Base-by-base conservation (phyloP, 1,140 invertebrate species). In the Diabrotica virgifera region DNA sequence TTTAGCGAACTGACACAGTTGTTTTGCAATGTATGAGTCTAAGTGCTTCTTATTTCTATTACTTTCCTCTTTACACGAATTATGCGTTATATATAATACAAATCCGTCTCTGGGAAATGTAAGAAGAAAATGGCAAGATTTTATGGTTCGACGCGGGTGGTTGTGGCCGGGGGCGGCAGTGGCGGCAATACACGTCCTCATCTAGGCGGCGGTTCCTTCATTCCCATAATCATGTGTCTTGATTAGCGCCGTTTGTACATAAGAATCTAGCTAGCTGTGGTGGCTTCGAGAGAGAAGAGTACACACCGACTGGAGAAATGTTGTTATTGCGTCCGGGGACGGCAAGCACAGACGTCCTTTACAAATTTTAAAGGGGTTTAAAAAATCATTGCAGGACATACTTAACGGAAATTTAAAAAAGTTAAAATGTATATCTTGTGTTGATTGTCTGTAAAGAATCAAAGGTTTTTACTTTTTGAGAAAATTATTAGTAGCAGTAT, bases 211-310 rank as follows among this genome's bases (percentile, higher is more conserved):
- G 40, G 40, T 46, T 46, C 40, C 69, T 67, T 62, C 63, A 62
- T 65, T 67, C 67, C 71, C 74, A 77, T 77, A 78, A 78, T 78
- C 77, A 73, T 78, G 77, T 75, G 76, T 78, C 77, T 78, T 78
- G 77, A 78, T 78, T 78, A 78, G 77, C 75, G 71, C 72, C 76
- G 71, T 77, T 78, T 78, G 77, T 78, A 73, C 70, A 76, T 74
- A 77, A 77, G 76, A 77, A 75, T 76, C 68, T 72, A 72, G 72
- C 65, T 62, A 72, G 72, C 67, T 62, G 66, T 72, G 71, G 63
- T 66, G 65, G 70, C 67, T 58, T 65, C 40, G 10, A 46, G 40
- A 46, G 40, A 46, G 40, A 46, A n/a, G n/a, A 46, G 40, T 10
- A n/a, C n/a, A 46, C 40, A 46, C 40, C 40, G 40, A 37, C 55